These are phyloP conservation scores for Acanthosepion esculentum DNA, from an alignment of 2,888 invertebrate genomes.

Conservation along the genomic window DNA sequence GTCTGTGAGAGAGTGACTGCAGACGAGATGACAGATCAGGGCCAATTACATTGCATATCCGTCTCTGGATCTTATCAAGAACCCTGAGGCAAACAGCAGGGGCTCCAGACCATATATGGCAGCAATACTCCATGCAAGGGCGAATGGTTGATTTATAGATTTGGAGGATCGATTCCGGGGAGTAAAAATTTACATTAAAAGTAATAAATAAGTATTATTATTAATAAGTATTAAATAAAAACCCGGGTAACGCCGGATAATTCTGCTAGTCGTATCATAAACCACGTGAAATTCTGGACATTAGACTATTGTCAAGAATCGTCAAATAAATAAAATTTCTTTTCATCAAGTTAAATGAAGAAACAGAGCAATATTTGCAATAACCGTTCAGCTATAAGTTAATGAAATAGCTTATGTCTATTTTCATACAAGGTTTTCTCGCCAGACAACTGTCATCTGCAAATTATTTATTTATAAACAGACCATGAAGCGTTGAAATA, in stretches of 20 bases:
- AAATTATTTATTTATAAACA: neutral
- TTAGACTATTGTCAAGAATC: neutral
- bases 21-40: too few species aligned
- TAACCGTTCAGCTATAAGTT: neutral
- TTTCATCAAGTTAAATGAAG: neutral
- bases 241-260: neutral
- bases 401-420: constrained; percentile 33
- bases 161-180: too few species aligned
- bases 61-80: too few species aligned
- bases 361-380: neutral
- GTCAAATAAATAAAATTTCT: neutral
- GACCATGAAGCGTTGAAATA: neutral
- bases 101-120: too few species aligned
- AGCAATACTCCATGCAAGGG: too few species aligned
- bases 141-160: too few species aligned
- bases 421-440: neutral
- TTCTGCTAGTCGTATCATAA: neutral
- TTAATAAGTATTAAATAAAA: too few species aligned
- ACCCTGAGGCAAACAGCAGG: too few species aligned
- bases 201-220: too few species aligned
- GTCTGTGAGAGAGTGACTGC: too few species aligned
- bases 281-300: neutral
- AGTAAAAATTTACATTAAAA: too few species aligned
- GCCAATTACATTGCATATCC: too few species aligned
- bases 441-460: neutral